Evolutionary conservation across 2,888 invertebrate species (phyloP), one percentile per base, ranked within the genome.

Genomic region (Zelleria hepariella): DNA sequence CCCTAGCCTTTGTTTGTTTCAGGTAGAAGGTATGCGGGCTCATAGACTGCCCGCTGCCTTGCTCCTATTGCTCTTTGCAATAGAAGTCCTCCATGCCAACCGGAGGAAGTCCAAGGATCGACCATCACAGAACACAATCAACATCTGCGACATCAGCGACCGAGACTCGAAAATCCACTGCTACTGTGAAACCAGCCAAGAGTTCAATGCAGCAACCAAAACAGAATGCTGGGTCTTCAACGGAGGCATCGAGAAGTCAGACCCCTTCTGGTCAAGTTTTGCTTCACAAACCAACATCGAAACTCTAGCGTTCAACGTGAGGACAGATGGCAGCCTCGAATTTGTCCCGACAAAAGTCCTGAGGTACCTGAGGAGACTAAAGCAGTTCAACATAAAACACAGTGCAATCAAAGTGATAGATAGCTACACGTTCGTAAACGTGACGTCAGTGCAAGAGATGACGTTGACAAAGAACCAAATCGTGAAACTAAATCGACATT

Each of bases 151-250:
- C 66, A 89, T 91, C 58, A 87, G 89, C 62, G 87, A 83, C 62
- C 75, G 84, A 63, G 86, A 90, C 59, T 86, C 90, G 0, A 91
- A 92, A 66, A 86, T 93, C 24, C 92, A 91, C 66, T 94, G 94
- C 75, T 91, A 92, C 71, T 94, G 94, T 73, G 91, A 92, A 68
- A 87, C 87, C 62, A 87, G 88, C 55, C 89, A 89, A 66, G 82
- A 87, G 61, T 74, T 86, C 62, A 87, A 87, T 67, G 83, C 91
- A 71, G 94, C 93, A 3, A 90, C 92, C 18, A 92, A 93, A 67
- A 94, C 93, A 61, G 94, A 94, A 79, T 96, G 96, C 73, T 92
- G 93, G 92, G 91, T 95, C 2, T 93, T 94, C 80, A 92, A 92
- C 63, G 90, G 91, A 58, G 92, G 92, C 21, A 90, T 94, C 68